Percentiles rank a stretch among this genome's conserved stretches.
These are phyloP conservation scores for Schizopygopsis pylzovi DNA, from an alignment of 2,797 vertebrate genomes.

Conservation along the genomic window DNA sequence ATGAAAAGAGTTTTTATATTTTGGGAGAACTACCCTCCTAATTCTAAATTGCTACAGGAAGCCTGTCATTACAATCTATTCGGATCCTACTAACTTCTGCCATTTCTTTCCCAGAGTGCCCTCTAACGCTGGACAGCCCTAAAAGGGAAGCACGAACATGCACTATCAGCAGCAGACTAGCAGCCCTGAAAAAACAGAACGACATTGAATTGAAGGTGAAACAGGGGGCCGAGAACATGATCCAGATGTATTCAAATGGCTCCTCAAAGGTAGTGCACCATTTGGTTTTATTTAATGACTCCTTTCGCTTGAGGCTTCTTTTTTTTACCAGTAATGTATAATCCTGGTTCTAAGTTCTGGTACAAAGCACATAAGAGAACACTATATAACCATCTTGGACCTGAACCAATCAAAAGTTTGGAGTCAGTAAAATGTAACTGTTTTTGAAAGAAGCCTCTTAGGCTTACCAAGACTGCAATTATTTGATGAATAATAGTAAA, in stretches of 20 bases:
- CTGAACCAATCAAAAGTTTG: background rate
- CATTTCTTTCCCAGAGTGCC: slow-evolving; percentile 82
- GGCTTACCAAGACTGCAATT: background rate
- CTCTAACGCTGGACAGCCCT: slow-evolving; percentile 92
- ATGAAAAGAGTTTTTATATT: background rate
- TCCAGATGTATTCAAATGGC: slow-evolving; percentile 96
- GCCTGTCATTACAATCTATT: background rate
- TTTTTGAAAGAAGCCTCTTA: background rate
- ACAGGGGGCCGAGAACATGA: slow-evolving; percentile 98
- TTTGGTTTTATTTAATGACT: slow-evolving; percentile 35
- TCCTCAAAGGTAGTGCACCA: slow-evolving; percentile 86
- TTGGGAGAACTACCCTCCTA: background rate
- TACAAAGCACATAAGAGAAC: slow-evolving; percentile 12
- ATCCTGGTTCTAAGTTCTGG: background rate
- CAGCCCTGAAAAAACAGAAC: slow-evolving; percentile 92
- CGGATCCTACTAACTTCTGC: background rate
- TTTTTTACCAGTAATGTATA: background rate
- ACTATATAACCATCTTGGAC: background rate
- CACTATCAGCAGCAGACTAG: slow-evolving; percentile 88
- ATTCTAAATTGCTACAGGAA: background rate
- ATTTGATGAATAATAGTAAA: background rate
- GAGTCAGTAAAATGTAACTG: background rate
- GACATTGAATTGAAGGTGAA: slow-evolving; percentile 98
- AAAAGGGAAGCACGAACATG: slow-evolving; percentile 88
- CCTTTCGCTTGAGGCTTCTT: background rate